These are phyloP conservation scores for Artemia sinica DNA, from an alignment of 2,888 invertebrate genomes.

Conservation along the genomic window DNA sequence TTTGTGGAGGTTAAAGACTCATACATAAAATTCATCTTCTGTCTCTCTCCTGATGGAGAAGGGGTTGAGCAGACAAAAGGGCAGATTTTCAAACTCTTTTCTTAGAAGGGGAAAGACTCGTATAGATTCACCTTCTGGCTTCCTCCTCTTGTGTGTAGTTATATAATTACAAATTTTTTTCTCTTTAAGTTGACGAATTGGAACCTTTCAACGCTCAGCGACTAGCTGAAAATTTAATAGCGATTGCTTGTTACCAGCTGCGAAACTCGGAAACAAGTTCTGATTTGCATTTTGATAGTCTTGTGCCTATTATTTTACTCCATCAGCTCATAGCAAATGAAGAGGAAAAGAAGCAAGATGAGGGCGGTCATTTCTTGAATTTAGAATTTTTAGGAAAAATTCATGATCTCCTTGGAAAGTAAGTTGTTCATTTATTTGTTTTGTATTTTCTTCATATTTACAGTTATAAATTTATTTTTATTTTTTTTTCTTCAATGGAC, in stretches of 20 bases:
- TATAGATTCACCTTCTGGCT: too few species aligned
- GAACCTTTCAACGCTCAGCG: not conserved
- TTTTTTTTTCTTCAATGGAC: too few species aligned
- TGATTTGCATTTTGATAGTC: conserved; percentile 48
- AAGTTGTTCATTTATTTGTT: not conserved
- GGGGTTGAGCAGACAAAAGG: too few species aligned
- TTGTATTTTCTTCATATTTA: too few species aligned
- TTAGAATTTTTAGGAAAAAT: conserved; percentile 6
- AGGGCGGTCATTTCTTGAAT: conserved; percentile 18
- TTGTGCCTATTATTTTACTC: conserved; percentile 64
- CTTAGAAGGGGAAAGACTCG: too few species aligned
- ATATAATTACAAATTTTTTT: not conserved
- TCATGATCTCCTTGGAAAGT: conserved; percentile 10
- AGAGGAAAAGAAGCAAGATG: conserved; percentile 20
- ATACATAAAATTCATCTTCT: too few species aligned
- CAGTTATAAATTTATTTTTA: too few species aligned
- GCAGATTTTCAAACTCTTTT: too few species aligned
- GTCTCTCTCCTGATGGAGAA: too few species aligned
- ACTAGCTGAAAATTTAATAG: conserved; percentile 51
- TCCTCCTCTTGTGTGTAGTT: too few species aligned
- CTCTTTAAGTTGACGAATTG: not conserved
- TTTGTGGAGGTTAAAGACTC: too few species aligned
- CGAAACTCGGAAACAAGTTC: conserved; percentile 44
- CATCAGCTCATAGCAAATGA: conserved; percentile 51
- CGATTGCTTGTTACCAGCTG: conserved; percentile 57